Percentiles rank a stretch among this genome's conserved stretches.
These are phyloP conservation scores for Drosophila differens DNA, from an alignment of 2,888 invertebrate genomes.

Conservation along the genomic window DNA sequence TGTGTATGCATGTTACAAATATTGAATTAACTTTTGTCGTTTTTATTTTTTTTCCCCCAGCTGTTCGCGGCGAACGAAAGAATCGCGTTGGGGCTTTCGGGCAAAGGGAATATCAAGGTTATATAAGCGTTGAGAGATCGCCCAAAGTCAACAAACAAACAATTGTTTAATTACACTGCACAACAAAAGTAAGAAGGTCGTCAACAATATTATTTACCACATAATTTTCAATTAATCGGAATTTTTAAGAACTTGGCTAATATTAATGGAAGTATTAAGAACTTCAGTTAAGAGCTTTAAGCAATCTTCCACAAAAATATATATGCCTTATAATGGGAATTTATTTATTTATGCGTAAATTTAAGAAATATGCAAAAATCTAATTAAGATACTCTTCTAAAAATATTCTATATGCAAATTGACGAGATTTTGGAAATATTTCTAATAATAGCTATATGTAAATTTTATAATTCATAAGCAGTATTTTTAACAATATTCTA, in stretches of 20 bases:
- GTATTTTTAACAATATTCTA: background rate
- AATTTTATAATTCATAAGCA: background rate
- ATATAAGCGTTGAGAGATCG: slow-evolving; percentile 55
- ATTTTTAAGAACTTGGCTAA: background rate
- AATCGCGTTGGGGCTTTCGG: slow-evolving; percentile 33
- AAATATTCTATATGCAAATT: background rate
- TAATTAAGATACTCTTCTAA: background rate
- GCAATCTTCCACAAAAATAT: background rate
- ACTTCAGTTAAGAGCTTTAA: background rate
- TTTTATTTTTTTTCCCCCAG: slow-evolving; percentile 37
- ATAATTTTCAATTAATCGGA: background rate
- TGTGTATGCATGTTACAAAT: slow-evolving; percentile 2
- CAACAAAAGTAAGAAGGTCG: slow-evolving; percentile 8
- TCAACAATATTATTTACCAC: background rate
- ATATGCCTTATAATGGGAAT: background rate
- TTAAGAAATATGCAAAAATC: background rate
- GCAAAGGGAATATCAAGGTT: slow-evolving; percentile 69
- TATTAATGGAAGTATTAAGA: background rate
- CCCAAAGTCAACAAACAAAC: slow-evolving; percentile 32
- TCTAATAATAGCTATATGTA: background rate
- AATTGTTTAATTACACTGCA: slow-evolving; percentile 54
- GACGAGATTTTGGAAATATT: background rate
- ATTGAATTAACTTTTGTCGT: slow-evolving; percentile 44
- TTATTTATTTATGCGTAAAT: background rate
- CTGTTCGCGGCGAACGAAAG: slow-evolving; percentile 50